These are phyloP conservation scores for Bufo bufo DNA, from an alignment of 2,113 vertebrate genomes.

Conservation along the genomic window DNA sequence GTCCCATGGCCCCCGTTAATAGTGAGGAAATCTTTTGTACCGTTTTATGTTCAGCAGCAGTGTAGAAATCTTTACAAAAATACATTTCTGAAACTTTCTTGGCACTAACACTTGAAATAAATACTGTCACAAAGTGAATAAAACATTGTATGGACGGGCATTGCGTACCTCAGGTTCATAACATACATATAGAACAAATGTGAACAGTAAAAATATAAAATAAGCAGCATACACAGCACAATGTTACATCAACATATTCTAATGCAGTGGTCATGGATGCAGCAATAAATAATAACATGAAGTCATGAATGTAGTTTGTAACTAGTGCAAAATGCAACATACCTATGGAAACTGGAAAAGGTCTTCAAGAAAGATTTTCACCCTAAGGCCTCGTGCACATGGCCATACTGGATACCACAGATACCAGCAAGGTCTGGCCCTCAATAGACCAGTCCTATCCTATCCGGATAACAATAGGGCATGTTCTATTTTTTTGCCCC, in stretches of 20 bases:
- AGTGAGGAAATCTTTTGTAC: neutral
- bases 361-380: neutral
- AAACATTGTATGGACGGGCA: neutral
- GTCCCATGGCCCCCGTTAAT: neutral
- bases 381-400: too few species aligned
- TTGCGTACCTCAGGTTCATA: neutral
- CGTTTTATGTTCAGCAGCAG: neutral
- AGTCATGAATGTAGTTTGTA: conserved; percentile 55
- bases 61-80: conserved; percentile 43
- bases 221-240: neutral
- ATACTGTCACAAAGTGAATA: conserved; percentile 39
- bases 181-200: neutral
- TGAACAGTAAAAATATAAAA: neutral
- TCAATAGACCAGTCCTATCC: too few species aligned
- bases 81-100: conserved; percentile 45
- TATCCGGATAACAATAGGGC: too few species aligned
- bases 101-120: conserved; percentile 58
- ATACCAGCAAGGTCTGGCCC: too few species aligned
- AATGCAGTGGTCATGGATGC: neutral
- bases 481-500: too few species aligned
- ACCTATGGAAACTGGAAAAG: conserved; percentile 26
- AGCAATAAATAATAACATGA: neutral
- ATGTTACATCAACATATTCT: neutral
- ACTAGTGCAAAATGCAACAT: conserved; percentile 73
- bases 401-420: too few species aligned